phyloP scores from a whole-genome alignment of 2,888 invertebrate genomes.

The Pyrrhosoma nymphula region DNA sequence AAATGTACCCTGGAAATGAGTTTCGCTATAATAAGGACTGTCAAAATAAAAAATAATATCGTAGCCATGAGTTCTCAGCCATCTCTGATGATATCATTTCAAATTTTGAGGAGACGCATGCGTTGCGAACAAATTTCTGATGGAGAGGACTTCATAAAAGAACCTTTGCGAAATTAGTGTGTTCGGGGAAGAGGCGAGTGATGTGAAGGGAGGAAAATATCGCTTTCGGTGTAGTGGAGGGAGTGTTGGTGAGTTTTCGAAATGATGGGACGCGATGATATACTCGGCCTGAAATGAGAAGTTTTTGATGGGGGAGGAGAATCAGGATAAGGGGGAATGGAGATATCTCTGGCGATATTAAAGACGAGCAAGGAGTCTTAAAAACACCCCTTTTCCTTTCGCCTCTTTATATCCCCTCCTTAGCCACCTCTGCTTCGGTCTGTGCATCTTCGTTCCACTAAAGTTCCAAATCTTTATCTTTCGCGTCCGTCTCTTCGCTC shows the following conservation, averaged over 20 bases:
- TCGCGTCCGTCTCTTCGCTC: neutral
- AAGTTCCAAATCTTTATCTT: neutral
- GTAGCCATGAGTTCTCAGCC: neutral
- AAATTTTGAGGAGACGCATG: neutral
- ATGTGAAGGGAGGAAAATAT: neutral
- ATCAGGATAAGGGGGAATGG: neutral
- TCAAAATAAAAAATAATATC: neutral
- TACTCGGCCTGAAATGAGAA: neutral
- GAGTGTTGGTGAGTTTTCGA: neutral
- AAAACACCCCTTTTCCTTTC: conserved; percentile 29
- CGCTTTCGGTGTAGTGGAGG: neutral
- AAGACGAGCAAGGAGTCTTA: conserved; percentile 41
- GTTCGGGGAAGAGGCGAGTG: neutral
- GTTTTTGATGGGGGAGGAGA: neutral
- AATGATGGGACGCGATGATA: neutral
- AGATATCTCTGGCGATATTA: conserved; percentile 57
- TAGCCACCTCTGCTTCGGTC: neutral
- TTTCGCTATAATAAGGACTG: neutral
- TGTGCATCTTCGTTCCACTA: neutral
- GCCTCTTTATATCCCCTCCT: conserved; percentile 1
- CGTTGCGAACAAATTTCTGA: neutral
- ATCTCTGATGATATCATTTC: neutral
- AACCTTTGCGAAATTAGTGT: neutral
- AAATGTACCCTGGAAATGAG: too few species aligned
- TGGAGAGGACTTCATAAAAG: neutral